These are phyloP conservation scores for Muntiacus muntjak DNA, from an alignment of 2,113 vertebrate genomes.

Conservation along the genomic window DNA sequence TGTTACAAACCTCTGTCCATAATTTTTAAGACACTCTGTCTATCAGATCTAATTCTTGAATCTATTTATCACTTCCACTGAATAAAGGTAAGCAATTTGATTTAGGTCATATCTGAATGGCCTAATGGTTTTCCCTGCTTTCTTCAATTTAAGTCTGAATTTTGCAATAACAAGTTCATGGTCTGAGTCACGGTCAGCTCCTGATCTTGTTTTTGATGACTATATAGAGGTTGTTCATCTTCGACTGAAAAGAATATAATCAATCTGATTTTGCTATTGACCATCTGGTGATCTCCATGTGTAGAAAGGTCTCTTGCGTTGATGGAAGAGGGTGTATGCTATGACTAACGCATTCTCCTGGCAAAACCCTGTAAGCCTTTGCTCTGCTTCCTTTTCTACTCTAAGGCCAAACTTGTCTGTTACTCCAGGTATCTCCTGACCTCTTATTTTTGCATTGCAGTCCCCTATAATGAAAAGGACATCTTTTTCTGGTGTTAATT, in stretches of 20 bases:
- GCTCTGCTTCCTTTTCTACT: background rate
- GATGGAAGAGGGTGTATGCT: background rate
- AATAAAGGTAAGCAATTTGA: too few species aligned
- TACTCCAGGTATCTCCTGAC: background rate
- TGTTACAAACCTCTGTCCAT: too few species aligned
- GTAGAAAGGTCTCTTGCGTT: background rate
- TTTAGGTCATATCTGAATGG: too few species aligned
- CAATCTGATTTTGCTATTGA: background rate
- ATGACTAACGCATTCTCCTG: background rate
- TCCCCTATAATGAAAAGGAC: background rate
- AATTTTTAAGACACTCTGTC: too few species aligned
- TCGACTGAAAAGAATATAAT: background rate
- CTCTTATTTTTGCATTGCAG: background rate
- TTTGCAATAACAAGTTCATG: too few species aligned
- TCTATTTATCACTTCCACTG: too few species aligned
- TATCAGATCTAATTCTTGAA: too few species aligned
- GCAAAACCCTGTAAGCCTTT: background rate
- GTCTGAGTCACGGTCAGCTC: background rate
- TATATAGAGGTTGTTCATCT: background rate
- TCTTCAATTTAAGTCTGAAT: too few species aligned
- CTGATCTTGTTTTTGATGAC: background rate
- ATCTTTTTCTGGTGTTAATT: background rate
- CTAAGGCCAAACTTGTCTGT: background rate
- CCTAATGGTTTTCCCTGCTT: too few species aligned
- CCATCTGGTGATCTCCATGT: background rate